Conservation (phyloP, 2,888 invertebrate genomes). For the Hydrotaea cyrtoneurina region DNA sequence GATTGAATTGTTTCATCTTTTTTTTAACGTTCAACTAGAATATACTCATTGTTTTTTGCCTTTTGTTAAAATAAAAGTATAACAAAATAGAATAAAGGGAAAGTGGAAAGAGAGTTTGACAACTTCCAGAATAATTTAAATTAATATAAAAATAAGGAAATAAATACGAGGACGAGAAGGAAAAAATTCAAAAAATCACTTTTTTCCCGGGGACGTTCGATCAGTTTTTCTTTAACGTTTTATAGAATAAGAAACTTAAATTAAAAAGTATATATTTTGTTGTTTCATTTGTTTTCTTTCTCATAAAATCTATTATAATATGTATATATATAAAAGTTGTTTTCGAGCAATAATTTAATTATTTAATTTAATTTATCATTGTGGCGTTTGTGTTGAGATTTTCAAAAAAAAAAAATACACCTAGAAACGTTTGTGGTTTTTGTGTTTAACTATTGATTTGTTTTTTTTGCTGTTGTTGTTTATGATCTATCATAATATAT, state of each 20-base stretch:
- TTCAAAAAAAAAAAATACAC: not conserved
- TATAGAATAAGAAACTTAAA: not conserved
- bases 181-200: slow-evolving; percentile 25
- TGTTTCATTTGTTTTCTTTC: slow-evolving; percentile 18
- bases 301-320: slow-evolving; percentile 37
- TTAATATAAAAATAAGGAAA: not conserved
- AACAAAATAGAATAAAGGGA: slow-evolving; percentile 1
- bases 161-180: not conserved
- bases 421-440: not conserved
- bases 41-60: slow-evolving; percentile 65
- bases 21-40: slow-evolving; percentile 60
- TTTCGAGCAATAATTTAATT: slow-evolving; percentile 60
- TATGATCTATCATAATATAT: not conserved
- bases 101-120: not conserved
- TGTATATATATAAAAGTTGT: slow-evolving; percentile 25
- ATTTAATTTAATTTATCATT: not conserved
- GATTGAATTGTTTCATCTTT: not conserved
- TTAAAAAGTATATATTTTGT: not conserved
- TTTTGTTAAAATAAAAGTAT: slow-evolving; percentile 12
- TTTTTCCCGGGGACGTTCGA: not conserved
- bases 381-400: not conserved
- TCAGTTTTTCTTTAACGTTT: slow-evolving; percentile 1
- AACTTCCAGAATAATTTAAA: too few species aligned
- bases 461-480: not conserved
- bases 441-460: slow-evolving; percentile 1